Base-by-base conservation (phyloP, 2,888 invertebrate genomes). In the Helleia helle region DNA sequence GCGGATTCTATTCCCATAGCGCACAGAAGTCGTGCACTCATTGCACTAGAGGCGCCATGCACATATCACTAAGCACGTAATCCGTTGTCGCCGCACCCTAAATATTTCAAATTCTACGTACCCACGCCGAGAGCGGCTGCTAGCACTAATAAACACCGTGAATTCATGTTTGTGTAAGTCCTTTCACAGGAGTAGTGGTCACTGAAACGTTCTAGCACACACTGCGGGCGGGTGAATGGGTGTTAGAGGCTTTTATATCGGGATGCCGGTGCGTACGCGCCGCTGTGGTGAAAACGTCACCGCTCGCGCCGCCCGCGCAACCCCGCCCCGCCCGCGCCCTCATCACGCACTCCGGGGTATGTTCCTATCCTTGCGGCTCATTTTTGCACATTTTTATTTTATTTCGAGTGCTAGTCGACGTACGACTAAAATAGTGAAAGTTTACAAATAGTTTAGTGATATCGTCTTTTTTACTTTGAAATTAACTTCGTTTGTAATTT, bases 121-220 rank as follows among this genome's bases (percentile, higher is more conserved):
- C 89, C 89, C 86, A 88, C 87, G 87, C 89, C 88, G 80, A 89
- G 86, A 85, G 88, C 88, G 76, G 88, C 86, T 72, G 88, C 87
- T 75, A 89, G 71, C 80, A 86, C 81, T 79, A 86, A 56, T 71
- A 86, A 80, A 81, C 85, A 85, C 85, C 83, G 71, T 72, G 85
- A 74, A 80, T 81, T 74, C 85, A 86, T 86, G 62, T 56, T 83
- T 62, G 72, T 62, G 72, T 75, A 72, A 80, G 80, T 80, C 79
- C 79, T 79, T 73, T 65, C 76, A 75, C 79, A 59, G 63, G 58
- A 67, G 74, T 64, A 71, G 81, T 80, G 65, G 71, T 65, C 83
- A 81, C 84, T 79, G 59, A 76, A 73, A 84, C 81, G 84, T 73
- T 74, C 71, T 61, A 80, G 75, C 84, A 84, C 84, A 75, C 71